Evolutionary conservation across 2,888 invertebrate genomes (phyloP), one percentile per base, ranked within the genome.

Genomic region (Harpagoxenus sublaevis): DNA sequence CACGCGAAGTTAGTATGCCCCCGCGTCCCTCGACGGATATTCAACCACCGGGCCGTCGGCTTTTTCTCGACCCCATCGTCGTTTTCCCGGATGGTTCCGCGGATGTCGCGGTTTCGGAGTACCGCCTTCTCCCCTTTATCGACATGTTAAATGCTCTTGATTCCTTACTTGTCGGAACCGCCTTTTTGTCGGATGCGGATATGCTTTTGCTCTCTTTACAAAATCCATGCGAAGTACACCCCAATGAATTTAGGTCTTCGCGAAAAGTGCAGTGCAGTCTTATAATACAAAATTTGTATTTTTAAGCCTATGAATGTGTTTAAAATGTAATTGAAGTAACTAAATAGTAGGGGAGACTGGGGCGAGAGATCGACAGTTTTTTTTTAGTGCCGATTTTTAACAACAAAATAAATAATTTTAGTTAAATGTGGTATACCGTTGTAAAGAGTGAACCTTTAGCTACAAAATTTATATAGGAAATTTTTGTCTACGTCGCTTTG

Each of bases 1-100:
- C 87, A 62, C 74, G 87, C 79, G 75, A 86, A 82, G 82, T 62
- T 71, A 84, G 55, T 71, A 71, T 65, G 15, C 74, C 63, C 57
- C 15, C 65, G 74, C 74, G 39, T 18, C 39, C 23, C 28, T 42
- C 28, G 42, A 57, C 63, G 57, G 66, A 83, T 73, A 81, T 78
- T 53, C 68, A 70, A 78, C 65, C 57, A 48, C 66, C 65, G 42
- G 9, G n/a, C 10, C 18, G 55, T 78, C 60, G 70, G 60, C 74
- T 86, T 83, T 83, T 83, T 87, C 68, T 63, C 74, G 15, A 23
- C n/a, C 35, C 15, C 63, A 74, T 78, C 79, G 74, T 78, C 75
- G 75, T 79, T 84, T 53, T 71, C 78, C 63, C 71, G 55, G 28
- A 81, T 71, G 48, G 70, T 71, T 83, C 82, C 62, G 71, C 86